Evolutionary conservation across 2,113 vertebrate species (phyloP).

Genomic region (Capreolus pygargus): DNA sequence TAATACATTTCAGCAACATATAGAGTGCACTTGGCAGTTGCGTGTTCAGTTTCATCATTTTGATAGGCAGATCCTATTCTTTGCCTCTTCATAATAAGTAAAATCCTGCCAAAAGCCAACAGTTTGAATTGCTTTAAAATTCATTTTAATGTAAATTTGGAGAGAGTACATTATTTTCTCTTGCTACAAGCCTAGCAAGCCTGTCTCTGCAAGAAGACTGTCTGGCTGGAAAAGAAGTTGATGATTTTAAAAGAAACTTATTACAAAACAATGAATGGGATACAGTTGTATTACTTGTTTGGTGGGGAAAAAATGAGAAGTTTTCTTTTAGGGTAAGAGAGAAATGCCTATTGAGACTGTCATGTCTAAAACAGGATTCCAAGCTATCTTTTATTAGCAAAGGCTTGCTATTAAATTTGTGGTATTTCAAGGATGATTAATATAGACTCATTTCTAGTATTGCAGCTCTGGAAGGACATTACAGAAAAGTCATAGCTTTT

Average conservation of each 20-base stretch:
- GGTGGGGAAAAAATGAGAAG: background rate
- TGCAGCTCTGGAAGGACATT: background rate
- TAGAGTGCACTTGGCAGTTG: slow-evolving; percentile 41
- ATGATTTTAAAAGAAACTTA: slow-evolving; percentile 61
- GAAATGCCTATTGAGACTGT: background rate
- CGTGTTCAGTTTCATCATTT: slow-evolving; percentile 55
- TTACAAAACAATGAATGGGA: background rate
- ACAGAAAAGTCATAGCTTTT: background rate
- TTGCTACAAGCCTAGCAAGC: slow-evolving; percentile 28
- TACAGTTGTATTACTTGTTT: background rate
- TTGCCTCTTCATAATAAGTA: slow-evolving; percentile 44
- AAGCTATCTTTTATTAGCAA: background rate
- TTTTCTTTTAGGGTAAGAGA: background rate
- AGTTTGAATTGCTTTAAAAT: slow-evolving; percentile 62
- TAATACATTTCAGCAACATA: slow-evolving; percentile 52
- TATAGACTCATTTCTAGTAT: background rate
- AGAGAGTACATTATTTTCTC: background rate
- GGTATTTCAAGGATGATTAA: background rate
- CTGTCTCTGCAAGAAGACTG: slow-evolving; percentile 37
- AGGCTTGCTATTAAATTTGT: background rate
- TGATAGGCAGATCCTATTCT: slow-evolving; percentile 66
- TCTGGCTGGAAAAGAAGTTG: background rate
- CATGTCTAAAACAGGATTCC: background rate
- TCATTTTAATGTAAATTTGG: slow-evolving; percentile 74
- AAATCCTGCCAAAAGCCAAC: slow-evolving; percentile 64